Base-by-base conservation (phyloP, 2,113 vertebrate genomes). In the Capreolus pygargus region DNA sequence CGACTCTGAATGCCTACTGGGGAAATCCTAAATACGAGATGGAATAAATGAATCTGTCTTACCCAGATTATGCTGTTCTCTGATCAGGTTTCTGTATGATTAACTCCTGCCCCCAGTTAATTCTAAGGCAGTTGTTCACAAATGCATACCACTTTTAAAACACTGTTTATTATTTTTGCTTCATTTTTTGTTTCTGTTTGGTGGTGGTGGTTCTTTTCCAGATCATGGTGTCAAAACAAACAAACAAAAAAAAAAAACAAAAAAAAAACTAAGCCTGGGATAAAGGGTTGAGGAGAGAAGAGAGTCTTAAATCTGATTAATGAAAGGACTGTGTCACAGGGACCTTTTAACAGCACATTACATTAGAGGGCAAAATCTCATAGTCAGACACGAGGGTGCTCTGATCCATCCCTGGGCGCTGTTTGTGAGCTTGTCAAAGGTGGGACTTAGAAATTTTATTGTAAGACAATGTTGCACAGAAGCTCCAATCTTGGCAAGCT, bases 311-410 rank as follows among this genome's bases (percentile, higher is more conserved):
- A 55, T 74, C 15, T 78, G 23, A 55, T 64, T 52, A 91, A 93
- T 67, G 16, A 92, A 60, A 92, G 17, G 19, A 61, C 58, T 3
- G 0, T 6, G 4, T 78, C 4, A 14, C 10, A 85, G 50, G 67
- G 58, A 4, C 5, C n/a, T 61, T 90, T 92, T 57, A 82, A 58
- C 45, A 27, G 39, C 45, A 58, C 14, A 4, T 54, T 92, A 14
- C 36, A 55, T 36, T 74, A 92, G 25, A 97, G 21, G 11, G 8
- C 85, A 90, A 85, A 94, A 57, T 54, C 60, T 87, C 76, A 52
- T 9, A 83, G 43, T 11, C 39, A 90, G 54, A 19, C 1, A 0
- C 23, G 2, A 0, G 0, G 2, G 12, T 0, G 8, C 25, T 55
- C 5, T 70, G 76, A 12, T 52, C 8, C 16, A 25, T 76, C 23